Evolutionary conservation across 2,888 invertebrate species (phyloP), one percentile per base, ranked within the genome.

Genomic region (Lithophane leautieri): DNA sequence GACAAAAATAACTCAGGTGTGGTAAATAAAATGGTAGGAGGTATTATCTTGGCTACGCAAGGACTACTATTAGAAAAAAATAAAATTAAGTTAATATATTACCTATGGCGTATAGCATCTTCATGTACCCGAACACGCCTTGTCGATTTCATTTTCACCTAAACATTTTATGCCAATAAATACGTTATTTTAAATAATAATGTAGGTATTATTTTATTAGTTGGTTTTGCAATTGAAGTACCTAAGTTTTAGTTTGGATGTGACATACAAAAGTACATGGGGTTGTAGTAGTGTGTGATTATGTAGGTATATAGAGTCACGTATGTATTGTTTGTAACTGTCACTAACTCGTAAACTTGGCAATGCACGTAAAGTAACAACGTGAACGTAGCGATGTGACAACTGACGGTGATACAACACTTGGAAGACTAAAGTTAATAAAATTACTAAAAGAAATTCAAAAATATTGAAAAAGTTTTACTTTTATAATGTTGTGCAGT

Each of bases 51-150:
- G 82, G 88, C 94, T 94, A 94, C 91, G 88, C 85, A 91, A 92
- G 89, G 83, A 88, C 94, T 93, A 93, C 93, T 84, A 89, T 90
- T 89, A 91, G 89, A 88, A 92, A 91, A 90, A 91, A 92, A 90
- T 90, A 86, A 93, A 91, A 91, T 89, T 88, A 91, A 85, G 89
- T 86, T 90, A 92, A 91, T 93, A 92, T 93, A 94, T 96, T 96
- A 96, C 96, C 96, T 96, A 96, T 96, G 96, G 92, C 95, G 96
- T 92, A 96, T 96, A 93, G 96, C 96, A 94, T 96, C 96, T 95
- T 96, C 96, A 93, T 96, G 96, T 93, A 96, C 96, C 91, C 96
- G 96, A 92, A 96, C 96, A 92, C 96, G 96, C 96, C 96, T 95
- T 94, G 95, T 92, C 91, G 96, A 93, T 96, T 96, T 96, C 96